Evolutionary conservation across 2,113 vertebrate species (phyloP).

Genomic region (Engraulis encrasicolus): DNA sequence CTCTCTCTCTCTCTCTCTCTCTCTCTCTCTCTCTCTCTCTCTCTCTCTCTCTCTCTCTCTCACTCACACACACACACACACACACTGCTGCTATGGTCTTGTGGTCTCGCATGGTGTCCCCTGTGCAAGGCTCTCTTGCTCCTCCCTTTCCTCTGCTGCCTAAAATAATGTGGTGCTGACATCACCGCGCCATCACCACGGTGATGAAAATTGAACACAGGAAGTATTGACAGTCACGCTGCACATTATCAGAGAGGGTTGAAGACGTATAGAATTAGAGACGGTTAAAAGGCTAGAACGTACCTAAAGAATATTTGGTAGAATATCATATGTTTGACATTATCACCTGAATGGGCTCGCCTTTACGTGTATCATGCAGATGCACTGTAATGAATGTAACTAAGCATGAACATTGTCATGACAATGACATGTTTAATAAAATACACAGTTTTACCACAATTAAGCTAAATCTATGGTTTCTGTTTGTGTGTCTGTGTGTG

Average conservation of each 20-base stretch:
- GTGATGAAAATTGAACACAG: slow-evolving; percentile 18
- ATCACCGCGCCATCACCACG: slow-evolving; percentile 13
- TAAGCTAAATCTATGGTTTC: too few species aligned
- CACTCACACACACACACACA: background rate
- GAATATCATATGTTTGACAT: too few species aligned
- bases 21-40: background rate
- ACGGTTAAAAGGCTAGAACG: too few species aligned
- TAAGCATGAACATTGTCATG: too few species aligned
- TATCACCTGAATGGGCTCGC: too few species aligned
- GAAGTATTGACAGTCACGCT: slow-evolving; percentile 11
- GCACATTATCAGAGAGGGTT: background rate
- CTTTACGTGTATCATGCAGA: too few species aligned
- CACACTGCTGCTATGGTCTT: background rate
- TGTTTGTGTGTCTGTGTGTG: background rate
- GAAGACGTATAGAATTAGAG: too few species aligned
- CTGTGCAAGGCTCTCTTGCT: background rate
- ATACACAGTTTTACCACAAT: too few species aligned
- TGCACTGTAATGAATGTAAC: too few species aligned
- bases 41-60: background rate
- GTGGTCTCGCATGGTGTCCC: background rate
- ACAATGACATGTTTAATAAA: too few species aligned
- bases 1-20: background rate
- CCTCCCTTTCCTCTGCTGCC: slow-evolving; percentile 30
- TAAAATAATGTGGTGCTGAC: slow-evolving; percentile 9
- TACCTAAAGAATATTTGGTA: too few species aligned